Evolutionary conservation across 2,888 invertebrate species (phyloP).

Genomic region (Yponomeuta malinellus): DNA sequence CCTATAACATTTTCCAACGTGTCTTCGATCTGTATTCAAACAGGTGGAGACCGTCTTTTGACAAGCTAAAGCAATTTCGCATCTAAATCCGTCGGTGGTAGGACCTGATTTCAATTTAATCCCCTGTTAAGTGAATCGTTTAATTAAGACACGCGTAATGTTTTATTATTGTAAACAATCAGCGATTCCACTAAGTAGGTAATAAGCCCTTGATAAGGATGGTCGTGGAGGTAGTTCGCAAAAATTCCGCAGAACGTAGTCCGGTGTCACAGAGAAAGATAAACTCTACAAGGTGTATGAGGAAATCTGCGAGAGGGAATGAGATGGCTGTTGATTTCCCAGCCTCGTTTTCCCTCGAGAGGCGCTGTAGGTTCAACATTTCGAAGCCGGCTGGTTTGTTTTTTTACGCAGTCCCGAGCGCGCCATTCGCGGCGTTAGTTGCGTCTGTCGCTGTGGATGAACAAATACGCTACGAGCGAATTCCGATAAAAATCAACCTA

Average conservation of each 20-base stretch:
- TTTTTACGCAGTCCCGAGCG: slow-evolving; percentile 53
- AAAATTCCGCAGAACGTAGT: slow-evolving; percentile 27
- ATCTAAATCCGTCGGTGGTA: neutral
- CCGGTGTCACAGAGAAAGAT: slow-evolving; percentile 30
- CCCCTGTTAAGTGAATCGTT: neutral
- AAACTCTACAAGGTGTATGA: slow-evolving; percentile 28
- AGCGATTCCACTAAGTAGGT: neutral
- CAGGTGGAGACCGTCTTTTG: neutral
- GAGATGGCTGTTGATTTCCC: slow-evolving; percentile 48
- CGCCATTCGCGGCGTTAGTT: slow-evolving; percentile 45
- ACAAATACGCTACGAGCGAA: slow-evolving; percentile 37
- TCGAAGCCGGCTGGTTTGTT: slow-evolving; percentile 39
- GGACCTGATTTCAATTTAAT: neutral
- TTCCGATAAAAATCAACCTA: slow-evolving; percentile 33
- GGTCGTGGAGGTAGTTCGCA: slow-evolving; percentile 33
- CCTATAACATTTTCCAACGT: neutral
- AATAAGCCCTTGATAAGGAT: slow-evolving; percentile 15
- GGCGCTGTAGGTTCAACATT: slow-evolving; percentile 29
- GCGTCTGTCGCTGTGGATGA: slow-evolving; percentile 30
- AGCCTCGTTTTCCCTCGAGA: slow-evolving; percentile 38
- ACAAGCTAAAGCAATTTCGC: neutral
- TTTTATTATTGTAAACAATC: slow-evolving; percentile 2
- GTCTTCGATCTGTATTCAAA: neutral
- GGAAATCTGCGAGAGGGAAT: slow-evolving; percentile 28
- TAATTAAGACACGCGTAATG: neutral